These are phyloP conservation scores for Porites evermanni DNA, from an alignment of 92 coral and sea anemone genomes.

Conservation along the genomic window DNA sequence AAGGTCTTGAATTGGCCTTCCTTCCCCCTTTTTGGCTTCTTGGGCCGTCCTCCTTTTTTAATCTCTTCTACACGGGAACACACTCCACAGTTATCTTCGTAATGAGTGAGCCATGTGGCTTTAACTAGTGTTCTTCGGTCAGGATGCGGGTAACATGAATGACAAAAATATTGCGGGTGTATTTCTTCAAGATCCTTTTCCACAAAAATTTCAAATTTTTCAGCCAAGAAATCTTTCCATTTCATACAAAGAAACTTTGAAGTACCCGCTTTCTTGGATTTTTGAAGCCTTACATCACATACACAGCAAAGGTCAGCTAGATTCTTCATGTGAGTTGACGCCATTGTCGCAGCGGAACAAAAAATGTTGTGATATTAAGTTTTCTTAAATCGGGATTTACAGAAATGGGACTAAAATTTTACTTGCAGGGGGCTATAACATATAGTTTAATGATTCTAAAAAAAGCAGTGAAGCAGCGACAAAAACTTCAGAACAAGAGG, in stretches of 20 bases:
- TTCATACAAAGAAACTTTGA: background rate
- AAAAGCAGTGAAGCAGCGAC: background rate
- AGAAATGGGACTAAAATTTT: slow-evolving; percentile 26
- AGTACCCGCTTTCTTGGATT: slow-evolving; percentile 2
- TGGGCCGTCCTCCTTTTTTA: slow-evolving; percentile 15
- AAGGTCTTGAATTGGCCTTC: background rate
- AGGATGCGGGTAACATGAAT: slow-evolving; percentile 11
- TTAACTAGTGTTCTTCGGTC: background rate
- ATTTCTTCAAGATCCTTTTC: slow-evolving; percentile 8
- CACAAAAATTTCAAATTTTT: slow-evolving; percentile 1
- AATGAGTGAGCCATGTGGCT: slow-evolving; percentile 4
- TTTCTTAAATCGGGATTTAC: background rate
- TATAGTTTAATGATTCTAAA: background rate
- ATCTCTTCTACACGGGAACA: background rate
- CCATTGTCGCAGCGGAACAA: background rate
- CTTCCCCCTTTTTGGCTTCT: slow-evolving; percentile 9
- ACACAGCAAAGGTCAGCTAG: background rate
- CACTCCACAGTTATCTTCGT: background rate
- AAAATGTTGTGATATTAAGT: background rate
- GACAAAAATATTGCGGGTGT: slow-evolving; percentile 14
- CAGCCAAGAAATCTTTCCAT: background rate
- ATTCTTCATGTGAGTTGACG: background rate
- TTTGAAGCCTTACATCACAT: slow-evolving; percentile 1
- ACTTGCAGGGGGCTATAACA: background rate
- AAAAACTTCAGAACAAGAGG: slow-evolving; percentile 2